These are phyloP conservation scores for Scomberomorus guttatus DNA, from an alignment of 2,797 vertebrate genomes.

Conservation along the genomic window DNA sequence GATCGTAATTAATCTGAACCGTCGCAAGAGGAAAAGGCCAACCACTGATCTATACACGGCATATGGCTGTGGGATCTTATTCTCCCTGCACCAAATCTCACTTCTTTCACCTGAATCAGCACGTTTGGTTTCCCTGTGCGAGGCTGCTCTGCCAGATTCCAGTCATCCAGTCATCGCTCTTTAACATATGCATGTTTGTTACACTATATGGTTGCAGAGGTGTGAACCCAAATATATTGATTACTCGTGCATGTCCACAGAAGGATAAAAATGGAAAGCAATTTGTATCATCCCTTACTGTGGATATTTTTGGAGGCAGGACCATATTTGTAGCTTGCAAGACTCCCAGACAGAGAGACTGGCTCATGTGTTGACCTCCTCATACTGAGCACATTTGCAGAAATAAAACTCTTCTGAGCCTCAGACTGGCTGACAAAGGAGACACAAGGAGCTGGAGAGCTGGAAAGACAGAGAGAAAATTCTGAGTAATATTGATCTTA, in stretches of 20 bases:
- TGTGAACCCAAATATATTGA: constrained; percentile 14
- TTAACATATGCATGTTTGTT: constrained; percentile 38
- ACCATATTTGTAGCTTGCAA: background rate
- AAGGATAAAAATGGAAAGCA: background rate
- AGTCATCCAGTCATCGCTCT: constrained; percentile 53
- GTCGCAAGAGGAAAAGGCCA: constrained; percentile 82
- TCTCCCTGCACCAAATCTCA: constrained; percentile 78
- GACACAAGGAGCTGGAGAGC: constrained; percentile 70
- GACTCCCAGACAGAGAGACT: constrained; percentile 15
- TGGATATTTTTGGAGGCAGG: background rate
- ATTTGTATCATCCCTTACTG: background rate
- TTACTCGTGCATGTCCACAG: background rate
- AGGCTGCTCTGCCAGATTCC: constrained; percentile 49
- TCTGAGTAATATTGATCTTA: constrained; percentile 87
- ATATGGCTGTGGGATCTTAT: constrained; percentile 81
- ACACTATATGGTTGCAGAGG: constrained; percentile 33
- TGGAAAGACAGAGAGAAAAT: constrained; percentile 80
- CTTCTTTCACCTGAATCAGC: constrained; percentile 82
- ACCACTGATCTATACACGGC: constrained; percentile 77
- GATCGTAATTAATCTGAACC: constrained; percentile 87
- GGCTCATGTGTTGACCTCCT: constrained; percentile 59
- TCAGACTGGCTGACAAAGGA: constrained; percentile 72
- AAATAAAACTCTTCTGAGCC: constrained; percentile 67
- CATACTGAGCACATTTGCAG: constrained; percentile 57
- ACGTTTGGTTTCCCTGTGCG: constrained; percentile 63